phyloP scores from a whole-genome alignment of 2,113 vertebrate genomes.

The Crotalus tigris region DNA sequence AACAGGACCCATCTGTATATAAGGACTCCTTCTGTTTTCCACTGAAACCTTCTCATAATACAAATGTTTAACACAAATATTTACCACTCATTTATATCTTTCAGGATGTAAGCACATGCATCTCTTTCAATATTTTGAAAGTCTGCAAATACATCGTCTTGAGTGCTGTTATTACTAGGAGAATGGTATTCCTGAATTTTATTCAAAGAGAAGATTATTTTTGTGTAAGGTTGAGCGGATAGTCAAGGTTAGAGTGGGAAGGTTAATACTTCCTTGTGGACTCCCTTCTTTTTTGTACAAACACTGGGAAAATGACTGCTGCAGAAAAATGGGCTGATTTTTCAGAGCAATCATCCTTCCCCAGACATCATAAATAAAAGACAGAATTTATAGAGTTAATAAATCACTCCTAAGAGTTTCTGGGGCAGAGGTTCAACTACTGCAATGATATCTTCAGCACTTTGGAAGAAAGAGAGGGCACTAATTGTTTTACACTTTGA shows the following conservation, averaged over 20 bases:
- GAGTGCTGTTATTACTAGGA: neutral
- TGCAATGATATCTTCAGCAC: constrained; percentile 60
- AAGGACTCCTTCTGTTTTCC: neutral
- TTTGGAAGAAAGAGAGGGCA: constrained; percentile 57
- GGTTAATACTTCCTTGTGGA: neutral
- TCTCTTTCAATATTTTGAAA: neutral
- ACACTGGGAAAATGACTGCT: neutral
- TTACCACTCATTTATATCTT: neutral
- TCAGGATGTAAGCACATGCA: neutral
- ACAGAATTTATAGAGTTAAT: constrained; percentile 41
- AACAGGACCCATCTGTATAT: neutral
- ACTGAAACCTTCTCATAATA: neutral
- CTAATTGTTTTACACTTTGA: constrained; percentile 72
- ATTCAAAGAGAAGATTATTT: neutral
- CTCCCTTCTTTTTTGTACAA: neutral
- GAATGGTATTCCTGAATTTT: neutral
- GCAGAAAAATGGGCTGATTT: constrained; percentile 24
- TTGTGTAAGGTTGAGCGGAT: neutral
- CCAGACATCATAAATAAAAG: constrained; percentile 12
- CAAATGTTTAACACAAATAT: neutral
- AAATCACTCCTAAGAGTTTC: constrained; percentile 51
- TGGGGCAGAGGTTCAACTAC: constrained; percentile 52
- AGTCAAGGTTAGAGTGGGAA: neutral
- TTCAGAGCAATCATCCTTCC: constrained; percentile 20
- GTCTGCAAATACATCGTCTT: neutral